Conservation (phyloP, 2,113 vertebrate genomes). For the Muntiacus reevesi region DNA sequence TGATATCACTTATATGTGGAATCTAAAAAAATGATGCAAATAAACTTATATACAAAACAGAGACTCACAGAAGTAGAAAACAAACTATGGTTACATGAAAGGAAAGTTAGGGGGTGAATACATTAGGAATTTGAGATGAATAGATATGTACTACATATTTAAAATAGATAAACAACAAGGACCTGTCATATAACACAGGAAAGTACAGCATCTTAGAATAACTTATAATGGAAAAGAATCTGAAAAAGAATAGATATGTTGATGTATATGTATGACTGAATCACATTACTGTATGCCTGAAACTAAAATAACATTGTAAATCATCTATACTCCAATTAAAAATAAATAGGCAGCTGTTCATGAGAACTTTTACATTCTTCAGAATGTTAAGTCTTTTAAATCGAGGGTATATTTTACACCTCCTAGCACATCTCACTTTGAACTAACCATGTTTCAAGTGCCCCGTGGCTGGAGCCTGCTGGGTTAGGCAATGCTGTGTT, state of each 20-base stretch:
- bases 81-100: neutral
- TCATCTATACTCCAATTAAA: neutral
- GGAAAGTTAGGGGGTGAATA: neutral
- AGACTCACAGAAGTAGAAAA: neutral
- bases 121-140: neutral
- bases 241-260: neutral
- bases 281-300: neutral
- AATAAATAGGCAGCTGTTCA: neutral
- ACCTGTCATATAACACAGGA: neutral
- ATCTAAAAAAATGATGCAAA: neutral
- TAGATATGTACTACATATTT: neutral
- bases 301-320: neutral
- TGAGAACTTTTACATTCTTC: neutral
- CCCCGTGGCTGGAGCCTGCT: neutral
- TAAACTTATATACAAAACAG: neutral
- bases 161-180: neutral
- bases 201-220: neutral
- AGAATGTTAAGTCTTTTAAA: neutral
- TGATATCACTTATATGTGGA: neutral
- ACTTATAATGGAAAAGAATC: neutral
- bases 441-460: neutral
- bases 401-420: neutral
- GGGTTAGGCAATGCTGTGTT: neutral
- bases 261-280: neutral
- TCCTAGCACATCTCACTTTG: neutral